Conservation (phyloP, 2,797 vertebrate species). For the Atherinosoma microstoma region DNA sequence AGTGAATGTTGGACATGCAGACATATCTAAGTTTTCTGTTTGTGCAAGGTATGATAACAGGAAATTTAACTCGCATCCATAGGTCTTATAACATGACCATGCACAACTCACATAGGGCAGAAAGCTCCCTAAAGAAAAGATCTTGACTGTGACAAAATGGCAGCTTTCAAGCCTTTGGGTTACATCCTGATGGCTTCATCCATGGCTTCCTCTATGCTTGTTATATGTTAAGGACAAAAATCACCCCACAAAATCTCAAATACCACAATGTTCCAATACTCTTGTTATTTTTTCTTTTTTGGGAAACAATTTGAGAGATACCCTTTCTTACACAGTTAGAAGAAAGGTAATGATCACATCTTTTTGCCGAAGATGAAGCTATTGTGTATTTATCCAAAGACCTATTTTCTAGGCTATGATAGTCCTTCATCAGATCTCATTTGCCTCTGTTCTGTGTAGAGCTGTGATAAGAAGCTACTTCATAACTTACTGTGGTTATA, state of each 20-base stretch:
- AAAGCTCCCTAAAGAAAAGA: too few relatives aligned
- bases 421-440: not conserved
- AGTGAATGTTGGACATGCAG: not conserved
- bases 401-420: not conserved
- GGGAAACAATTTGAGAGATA: not conserved
- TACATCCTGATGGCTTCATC: too few relatives aligned
- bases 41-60: not conserved
- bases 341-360: not conserved
- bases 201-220: too few relatives aligned
- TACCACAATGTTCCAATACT: too few relatives aligned
- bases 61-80: not conserved
- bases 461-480: not conserved
- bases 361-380: not conserved
- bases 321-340: not conserved
- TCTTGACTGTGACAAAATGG: too few relatives aligned
- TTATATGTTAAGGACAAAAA: too few relatives aligned
- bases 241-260: too few relatives aligned
- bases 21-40: not conserved
- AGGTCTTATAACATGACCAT: not conserved
- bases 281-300: not conserved
- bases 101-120: not conserved
- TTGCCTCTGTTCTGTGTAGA: conserved; percentile 1
- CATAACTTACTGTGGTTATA: not conserved
- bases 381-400: not conserved
- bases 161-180: too few relatives aligned